These are phyloP conservation scores for Masnerella sp. DNA, from an alignment of 2,888 invertebrate genomes.

Conservation along the genomic window DNA sequence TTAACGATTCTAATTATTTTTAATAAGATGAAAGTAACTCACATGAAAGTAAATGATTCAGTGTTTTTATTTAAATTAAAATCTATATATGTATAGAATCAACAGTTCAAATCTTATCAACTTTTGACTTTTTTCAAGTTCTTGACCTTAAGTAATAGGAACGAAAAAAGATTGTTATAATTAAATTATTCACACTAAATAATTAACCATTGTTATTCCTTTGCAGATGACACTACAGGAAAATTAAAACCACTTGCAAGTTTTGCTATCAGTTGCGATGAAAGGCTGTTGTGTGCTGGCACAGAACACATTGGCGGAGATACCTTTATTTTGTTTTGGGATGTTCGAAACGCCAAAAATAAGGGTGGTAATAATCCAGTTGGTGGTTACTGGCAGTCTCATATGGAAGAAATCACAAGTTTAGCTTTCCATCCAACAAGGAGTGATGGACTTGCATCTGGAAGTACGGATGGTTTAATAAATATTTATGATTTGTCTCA, in stretches of 20 bases:
- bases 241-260: constrained; percentile 82
- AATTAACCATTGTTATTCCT: too few species aligned
- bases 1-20: neutral
- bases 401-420: constrained; percentile 87
- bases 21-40: too few species aligned
- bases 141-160: too few species aligned
- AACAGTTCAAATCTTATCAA: too few species aligned
- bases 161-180: too few species aligned
- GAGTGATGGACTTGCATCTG: constrained; percentile 84
- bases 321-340: constrained; percentile 89
- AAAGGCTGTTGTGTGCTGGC: constrained; percentile 86
- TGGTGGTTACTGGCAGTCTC: constrained; percentile 91
- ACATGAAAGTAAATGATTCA: neutral
- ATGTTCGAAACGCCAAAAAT: constrained; percentile 81
- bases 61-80: neutral
- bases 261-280: constrained; percentile 86
- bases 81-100: too few species aligned
- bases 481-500: constrained; percentile 90
- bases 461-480: constrained; percentile 90
- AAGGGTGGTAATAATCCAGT: constrained; percentile 78
- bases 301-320: constrained; percentile 85
- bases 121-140: too few species aligned
- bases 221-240: constrained; percentile 71
- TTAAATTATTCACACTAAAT: too few species aligned
- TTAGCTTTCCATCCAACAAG: constrained; percentile 83